Conservation (phyloP, 2,797 vertebrate genomes). For the Cyprinodon diabolis region DNA sequence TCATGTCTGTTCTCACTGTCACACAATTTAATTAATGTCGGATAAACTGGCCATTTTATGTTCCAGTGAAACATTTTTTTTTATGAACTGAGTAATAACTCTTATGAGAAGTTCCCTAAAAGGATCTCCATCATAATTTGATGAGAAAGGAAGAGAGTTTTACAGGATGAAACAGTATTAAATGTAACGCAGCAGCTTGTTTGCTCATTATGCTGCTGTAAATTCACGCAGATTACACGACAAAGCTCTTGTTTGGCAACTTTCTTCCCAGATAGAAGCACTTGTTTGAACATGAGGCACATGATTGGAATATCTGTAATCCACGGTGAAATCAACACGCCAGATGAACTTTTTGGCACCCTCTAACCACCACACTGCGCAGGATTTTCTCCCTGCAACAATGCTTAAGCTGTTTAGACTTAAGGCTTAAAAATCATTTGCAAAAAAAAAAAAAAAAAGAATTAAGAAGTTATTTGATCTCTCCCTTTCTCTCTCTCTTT, state of each 20-base stretch:
- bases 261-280: conserved; percentile 74
- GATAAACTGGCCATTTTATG: conserved; percentile 15
- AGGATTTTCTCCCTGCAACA: conserved; percentile 67
- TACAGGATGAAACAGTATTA: conserved; percentile 74
- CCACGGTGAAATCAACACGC: conserved; percentile 81
- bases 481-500: conserved; percentile 20
- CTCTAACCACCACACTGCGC: conserved; percentile 66
- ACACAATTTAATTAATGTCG: not conserved
- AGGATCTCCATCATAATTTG: conserved; percentile 34
- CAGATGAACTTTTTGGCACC: conserved; percentile 83
- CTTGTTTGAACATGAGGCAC: conserved; percentile 82
- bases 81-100: not conserved
- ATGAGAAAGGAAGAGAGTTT: conserved; percentile 42
- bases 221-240: conserved; percentile 73
- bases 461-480: conserved; percentile 56
- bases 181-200: conserved; percentile 57
- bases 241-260: conserved; percentile 78
- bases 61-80: conserved; percentile 24
- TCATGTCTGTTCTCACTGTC: not conserved
- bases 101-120: conserved; percentile 16
- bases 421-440: conserved; percentile 64
- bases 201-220: conserved; percentile 69
- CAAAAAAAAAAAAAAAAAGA: conserved; percentile 16
- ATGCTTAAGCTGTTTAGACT: conserved; percentile 75
- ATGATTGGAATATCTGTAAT: conserved; percentile 83